Evolutionary conservation across 2,888 invertebrate genomes (phyloP), one percentile per base, ranked within the genome.

Genomic region (Aleiodes alternator): DNA sequence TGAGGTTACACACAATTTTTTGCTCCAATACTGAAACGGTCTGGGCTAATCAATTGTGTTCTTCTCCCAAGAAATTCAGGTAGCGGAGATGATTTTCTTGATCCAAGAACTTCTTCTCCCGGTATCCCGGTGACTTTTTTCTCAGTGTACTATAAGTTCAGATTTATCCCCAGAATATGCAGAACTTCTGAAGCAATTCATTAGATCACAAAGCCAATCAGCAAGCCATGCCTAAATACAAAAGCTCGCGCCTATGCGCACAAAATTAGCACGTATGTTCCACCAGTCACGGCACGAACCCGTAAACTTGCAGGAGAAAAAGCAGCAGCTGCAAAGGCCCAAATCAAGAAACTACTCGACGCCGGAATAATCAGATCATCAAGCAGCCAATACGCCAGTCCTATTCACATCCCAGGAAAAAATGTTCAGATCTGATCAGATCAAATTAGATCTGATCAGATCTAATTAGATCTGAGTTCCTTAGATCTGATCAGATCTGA

Each of bases 281-380:
- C 71, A 61, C 71, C 72, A 7, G 70, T 64, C 11, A 48, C 34
- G 23, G 48, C 66, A 48, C 69, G 73, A 11, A 8, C 69, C 23
- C 73, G 73, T 11, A 55, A 59, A 66, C 34, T 68, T 16, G 57
- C 68, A 8, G 73, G 68, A 1, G 68, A 53, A 38, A 73, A 73
- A 43, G 48, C 34, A 12, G 11, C 16, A 48, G 66, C 48, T 12
- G 66, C 66, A 55, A 23, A 48, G 48, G 38, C 11, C 11, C 12
- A 70, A 70, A 70, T 70, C 12, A n/a, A 70, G 5, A 11, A 57
- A 11, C 34, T 70, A 6, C 14, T 72, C 9, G 34, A 72, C 11
- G 3, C 34, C 11, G 69, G 68, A 4, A 23, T 48, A 0, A 16
- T 12, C 1, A 38, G 73, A 16, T 57, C 29, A 6, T 73, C 73